phyloP scores from a whole-genome alignment of 2,888 invertebrate genomes.

The Lepeophtheirus nordmannii region DNA sequence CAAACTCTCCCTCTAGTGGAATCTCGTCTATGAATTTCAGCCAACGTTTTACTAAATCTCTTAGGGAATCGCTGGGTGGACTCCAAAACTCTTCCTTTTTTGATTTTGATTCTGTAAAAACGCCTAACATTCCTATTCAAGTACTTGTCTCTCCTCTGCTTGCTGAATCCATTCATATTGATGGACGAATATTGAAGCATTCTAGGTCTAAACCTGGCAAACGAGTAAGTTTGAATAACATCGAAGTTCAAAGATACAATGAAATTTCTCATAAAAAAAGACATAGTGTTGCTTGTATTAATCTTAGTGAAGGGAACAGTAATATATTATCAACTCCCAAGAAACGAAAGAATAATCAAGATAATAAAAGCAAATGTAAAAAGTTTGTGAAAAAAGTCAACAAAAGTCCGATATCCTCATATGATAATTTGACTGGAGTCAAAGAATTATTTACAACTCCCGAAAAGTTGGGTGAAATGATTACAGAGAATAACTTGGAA shows the following conservation, averaged over 20 bases:
- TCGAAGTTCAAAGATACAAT: not conserved
- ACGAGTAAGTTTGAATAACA: not conserved
- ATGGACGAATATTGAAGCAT: not conserved
- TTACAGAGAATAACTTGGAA: not conserved
- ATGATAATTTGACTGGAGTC: constrained; percentile 26
- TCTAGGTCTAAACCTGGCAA: not conserved
- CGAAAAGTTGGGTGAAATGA: not conserved
- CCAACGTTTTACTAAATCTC: not conserved
- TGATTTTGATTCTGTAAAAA: constrained; percentile 22
- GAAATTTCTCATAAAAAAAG: not conserved
- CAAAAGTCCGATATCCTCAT: constrained; percentile 26
- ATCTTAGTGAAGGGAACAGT: not conserved
- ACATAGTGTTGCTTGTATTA: not conserved
- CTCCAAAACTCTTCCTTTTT: constrained; percentile 14
- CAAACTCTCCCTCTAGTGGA: not conserved
- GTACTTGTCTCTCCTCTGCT: constrained; percentile 27
- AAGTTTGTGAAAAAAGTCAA: not conserved
- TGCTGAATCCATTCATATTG: not conserved
- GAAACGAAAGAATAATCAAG: too few species aligned
- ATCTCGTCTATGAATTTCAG: not conserved
- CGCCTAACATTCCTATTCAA: constrained; percentile 26
- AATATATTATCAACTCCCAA: too few species aligned
- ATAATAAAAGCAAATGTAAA: not conserved
- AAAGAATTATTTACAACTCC: constrained; percentile 26
- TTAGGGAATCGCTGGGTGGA: not conserved